phyloP scores from a whole-genome alignment of 2,888 invertebrate genomes.

The Chalcis sispes region DNA sequence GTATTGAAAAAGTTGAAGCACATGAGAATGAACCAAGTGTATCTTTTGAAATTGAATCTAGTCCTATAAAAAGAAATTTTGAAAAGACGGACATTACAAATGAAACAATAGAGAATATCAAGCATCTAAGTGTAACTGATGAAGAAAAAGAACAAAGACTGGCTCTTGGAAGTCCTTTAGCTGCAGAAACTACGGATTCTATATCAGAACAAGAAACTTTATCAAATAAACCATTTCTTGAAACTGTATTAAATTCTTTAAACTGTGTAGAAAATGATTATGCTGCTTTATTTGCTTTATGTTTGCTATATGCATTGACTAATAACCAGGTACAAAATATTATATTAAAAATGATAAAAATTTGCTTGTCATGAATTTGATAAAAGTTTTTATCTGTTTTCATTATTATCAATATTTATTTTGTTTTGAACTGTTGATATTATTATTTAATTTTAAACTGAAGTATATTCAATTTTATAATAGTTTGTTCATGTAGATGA shows the following conservation, averaged over 20 bases:
- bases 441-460: neutral
- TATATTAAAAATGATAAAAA: neutral
- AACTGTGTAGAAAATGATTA: constrained; percentile 97
- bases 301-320: constrained; percentile 94
- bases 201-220: constrained; percentile 72
- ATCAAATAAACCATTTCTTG: constrained; percentile 87
- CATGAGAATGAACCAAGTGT: constrained; percentile 60
- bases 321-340: constrained; percentile 88
- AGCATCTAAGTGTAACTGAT: constrained; percentile 89
- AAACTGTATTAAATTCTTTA: constrained; percentile 90
- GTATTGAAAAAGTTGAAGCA: constrained; percentile 40
- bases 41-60: constrained; percentile 56
- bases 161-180: constrained; percentile 70
- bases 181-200: constrained; percentile 31
- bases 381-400: neutral
- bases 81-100: constrained; percentile 45
- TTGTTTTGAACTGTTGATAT: too few relatives aligned
- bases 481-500: too few relatives aligned
- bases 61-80: constrained; percentile 49
- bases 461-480: neutral
- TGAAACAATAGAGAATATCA: constrained; percentile 65
- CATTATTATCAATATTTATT: too few relatives aligned
- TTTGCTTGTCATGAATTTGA: neutral
- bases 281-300: constrained; percentile 91
- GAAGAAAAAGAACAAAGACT: constrained; percentile 89